phyloP scores from a whole-genome alignment of 1,140 invertebrate species.

The Amyelois transitella region DNA sequence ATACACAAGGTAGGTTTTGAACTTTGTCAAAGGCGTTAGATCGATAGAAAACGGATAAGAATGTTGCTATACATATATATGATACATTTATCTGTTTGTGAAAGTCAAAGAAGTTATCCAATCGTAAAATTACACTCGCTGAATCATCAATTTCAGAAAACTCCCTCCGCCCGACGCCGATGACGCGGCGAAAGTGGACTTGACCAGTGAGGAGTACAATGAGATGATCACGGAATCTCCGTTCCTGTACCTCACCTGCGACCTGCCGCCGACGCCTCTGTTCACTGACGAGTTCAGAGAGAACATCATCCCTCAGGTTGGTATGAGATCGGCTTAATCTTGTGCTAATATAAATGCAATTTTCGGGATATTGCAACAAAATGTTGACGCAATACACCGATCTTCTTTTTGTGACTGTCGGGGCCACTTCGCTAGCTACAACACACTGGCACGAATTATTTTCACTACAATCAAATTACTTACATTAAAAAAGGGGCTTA shows the following conservation, averaged over 20 bases:
- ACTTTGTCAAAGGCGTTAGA: background rate
- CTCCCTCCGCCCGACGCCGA: constrained; percentile 95
- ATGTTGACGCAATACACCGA: no score
- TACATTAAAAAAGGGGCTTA: no score
- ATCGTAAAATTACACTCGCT: no score
- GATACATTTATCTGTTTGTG: no score
- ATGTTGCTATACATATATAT: no score
- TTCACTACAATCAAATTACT: no score
- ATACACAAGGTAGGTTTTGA: constrained; percentile 79
- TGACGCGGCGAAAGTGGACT: constrained; percentile 88
- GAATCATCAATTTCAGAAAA: constrained; percentile 78
- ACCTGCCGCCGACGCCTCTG: constrained; percentile 95
- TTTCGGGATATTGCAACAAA: background rate
- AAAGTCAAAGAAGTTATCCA: no score
- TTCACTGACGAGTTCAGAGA: constrained; percentile 98
- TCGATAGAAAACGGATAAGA: no score
- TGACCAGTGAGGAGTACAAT: constrained; percentile 90
- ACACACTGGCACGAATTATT: no score
- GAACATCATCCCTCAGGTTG: constrained; percentile 98
- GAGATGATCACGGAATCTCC: constrained; percentile 92
- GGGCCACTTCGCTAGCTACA: no score
- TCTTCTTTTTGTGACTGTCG: no score
- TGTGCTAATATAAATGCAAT: constrained; percentile 2
- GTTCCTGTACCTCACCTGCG: constrained; percentile 97
- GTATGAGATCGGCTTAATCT: constrained; percentile 4